Evolutionary conservation across 1,140 invertebrate genomes (phyloP), one percentile per base, ranked within the genome.

Genomic region (Teleopsis dalmanni): DNA sequence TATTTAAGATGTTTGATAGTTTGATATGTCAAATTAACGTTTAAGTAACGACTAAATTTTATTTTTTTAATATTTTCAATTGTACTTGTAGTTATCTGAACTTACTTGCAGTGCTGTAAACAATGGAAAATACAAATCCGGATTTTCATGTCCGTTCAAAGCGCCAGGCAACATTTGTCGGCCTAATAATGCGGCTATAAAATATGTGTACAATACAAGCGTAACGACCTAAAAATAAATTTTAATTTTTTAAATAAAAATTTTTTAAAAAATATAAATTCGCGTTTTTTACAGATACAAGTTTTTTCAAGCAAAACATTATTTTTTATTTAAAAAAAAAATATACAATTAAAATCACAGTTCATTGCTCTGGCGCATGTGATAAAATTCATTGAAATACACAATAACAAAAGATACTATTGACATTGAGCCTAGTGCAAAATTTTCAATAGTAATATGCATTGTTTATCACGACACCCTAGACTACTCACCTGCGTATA

Each of bases 401-500:
- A 25, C 23, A 35, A 4, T 51, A 22, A 16, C 38, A 27, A 26
- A 29, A 5, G 19, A 3, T 10, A n/a, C n/a, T n/a, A n/a, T n/a
- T n/a, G n/a, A n/a, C n/a, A n/a, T n/a, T n/a, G n/a, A n/a, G n/a
- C n/a, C n/a, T n/a, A n/a, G n/a, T n/a, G n/a, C n/a, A n/a, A n/a
- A n/a, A n/a, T n/a, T n/a, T n/a, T n/a, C n/a, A n/a, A n/a, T n/a
- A n/a, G n/a, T n/a, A n/a, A n/a, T n/a, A n/a, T n/a, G n/a, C n/a
- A n/a, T n/a, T n/a, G n/a, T n/a, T n/a, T n/a, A n/a, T n/a, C n/a
- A n/a, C n/a, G n/a, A n/a, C n/a, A n/a, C n/a, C 13, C 18, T 21
- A 21, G n/a, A 16, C 18, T 10, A 47, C 73, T 75, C 65, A 94
- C 95, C 87, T 98, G 94, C 45, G 94, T 98, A 72, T 98, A 98